phyloP scores from a whole-genome alignment of 2,797 vertebrate species.

The Steatocranus sp. region DNA sequence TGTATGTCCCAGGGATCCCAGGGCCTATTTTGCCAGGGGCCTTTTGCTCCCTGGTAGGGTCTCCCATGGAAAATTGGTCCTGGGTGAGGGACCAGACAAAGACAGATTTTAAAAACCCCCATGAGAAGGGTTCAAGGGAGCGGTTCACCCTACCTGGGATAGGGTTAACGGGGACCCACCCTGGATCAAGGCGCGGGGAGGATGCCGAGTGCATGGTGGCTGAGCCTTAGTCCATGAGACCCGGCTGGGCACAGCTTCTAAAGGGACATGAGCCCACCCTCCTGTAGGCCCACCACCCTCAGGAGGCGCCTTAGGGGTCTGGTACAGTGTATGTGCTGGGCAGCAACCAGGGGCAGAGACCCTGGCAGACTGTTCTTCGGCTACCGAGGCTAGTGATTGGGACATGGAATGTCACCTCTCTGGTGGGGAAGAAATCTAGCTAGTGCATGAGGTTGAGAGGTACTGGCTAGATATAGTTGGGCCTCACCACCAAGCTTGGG shows the following conservation, averaged over 20 bases:
- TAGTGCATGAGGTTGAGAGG: not conserved
- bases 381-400: fast-evolving
- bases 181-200: not conserved
- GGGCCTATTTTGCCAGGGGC: not conserved
- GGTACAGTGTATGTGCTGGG: too few relatives aligned
- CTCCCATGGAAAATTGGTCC: not conserved
- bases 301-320: too few relatives aligned
- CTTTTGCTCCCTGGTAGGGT: not conserved
- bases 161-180: not conserved
- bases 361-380: not conserved
- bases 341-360: not conserved
- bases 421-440: not conserved
- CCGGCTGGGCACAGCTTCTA: too few relatives aligned
- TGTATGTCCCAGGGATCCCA: not conserved
- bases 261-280: too few relatives aligned
- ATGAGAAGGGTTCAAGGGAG: not conserved
- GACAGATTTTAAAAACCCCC: fast-evolving
- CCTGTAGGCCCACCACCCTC: too few relatives aligned
- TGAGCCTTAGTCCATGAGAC: too few relatives aligned
- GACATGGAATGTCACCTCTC: not conserved
- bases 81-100: not conserved
- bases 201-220: too few relatives aligned
- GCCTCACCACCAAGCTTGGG: not conserved
- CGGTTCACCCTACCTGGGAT: not conserved
- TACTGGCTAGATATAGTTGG: not conserved